phyloP scores from a whole-genome alignment of 2,113 vertebrate species.

The Cyphomyrus plagiostoma region DNA sequence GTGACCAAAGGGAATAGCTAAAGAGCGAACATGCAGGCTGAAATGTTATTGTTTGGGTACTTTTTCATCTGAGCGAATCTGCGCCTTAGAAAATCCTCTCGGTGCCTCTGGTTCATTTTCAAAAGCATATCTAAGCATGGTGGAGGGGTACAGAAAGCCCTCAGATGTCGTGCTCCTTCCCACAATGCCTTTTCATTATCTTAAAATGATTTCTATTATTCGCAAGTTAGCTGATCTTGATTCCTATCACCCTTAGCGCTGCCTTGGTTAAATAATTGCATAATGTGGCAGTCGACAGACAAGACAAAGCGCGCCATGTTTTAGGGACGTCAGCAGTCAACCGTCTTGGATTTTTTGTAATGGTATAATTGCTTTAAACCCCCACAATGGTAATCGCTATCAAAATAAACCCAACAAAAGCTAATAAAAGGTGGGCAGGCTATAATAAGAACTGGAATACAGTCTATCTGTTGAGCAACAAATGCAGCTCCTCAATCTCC shows the following conservation, averaged over 20 bases:
- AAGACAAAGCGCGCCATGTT: slow-evolving; percentile 73
- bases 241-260: slow-evolving; percentile 61
- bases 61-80: slow-evolving; percentile 54
- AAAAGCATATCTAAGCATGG: slow-evolving; percentile 58
- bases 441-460: slow-evolving; percentile 80
- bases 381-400: slow-evolving; percentile 79
- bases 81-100: slow-evolving; percentile 40
- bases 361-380: slow-evolving; percentile 79
- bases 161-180: slow-evolving; percentile 57
- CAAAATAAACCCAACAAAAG: slow-evolving; percentile 88
- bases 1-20: slow-evolving; percentile 73
- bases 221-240: slow-evolving; percentile 37
- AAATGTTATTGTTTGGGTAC: slow-evolving; percentile 65
- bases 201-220: not conserved
- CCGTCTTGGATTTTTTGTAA: slow-evolving; percentile 59
- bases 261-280: slow-evolving; percentile 81
- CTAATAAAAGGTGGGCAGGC: slow-evolving; percentile 88
- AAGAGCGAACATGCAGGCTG: slow-evolving; percentile 60
- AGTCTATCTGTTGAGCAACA: slow-evolving; percentile 70
- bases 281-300: slow-evolving; percentile 72
- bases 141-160: slow-evolving; percentile 53
- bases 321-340: slow-evolving; percentile 61
- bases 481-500: slow-evolving; percentile 85
- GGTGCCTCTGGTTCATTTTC: slow-evolving; percentile 53
- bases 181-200: slow-evolving; percentile 57